Evolutionary conservation across 2,113 vertebrate species (phyloP).

Genomic region (Gymnarchus niloticus): DNA sequence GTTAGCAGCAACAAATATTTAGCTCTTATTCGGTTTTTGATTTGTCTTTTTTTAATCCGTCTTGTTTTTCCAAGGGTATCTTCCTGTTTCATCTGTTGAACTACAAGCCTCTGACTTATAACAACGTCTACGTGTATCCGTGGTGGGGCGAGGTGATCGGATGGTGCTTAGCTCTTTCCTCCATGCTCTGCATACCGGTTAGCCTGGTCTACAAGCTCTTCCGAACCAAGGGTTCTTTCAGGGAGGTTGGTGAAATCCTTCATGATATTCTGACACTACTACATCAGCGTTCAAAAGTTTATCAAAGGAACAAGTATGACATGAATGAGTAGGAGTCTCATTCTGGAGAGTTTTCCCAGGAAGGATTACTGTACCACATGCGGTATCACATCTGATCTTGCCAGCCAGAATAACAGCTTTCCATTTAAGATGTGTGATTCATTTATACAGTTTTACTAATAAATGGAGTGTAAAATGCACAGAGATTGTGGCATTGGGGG

Average conservation of each 20-base stretch:
- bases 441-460: conserved; percentile 4
- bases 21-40: background rate
- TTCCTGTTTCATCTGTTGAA: conserved; percentile 74
- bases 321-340: background rate
- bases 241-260: conserved; percentile 52
- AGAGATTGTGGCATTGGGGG: background rate
- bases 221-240: conserved; percentile 62
- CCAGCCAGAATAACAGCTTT: background rate
- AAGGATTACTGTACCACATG: background rate
- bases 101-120: conserved; percentile 75
- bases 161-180: conserved; percentile 71
- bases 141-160: conserved; percentile 78
- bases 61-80: conserved; percentile 60
- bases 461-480: background rate
- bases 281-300: background rate
- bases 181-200: conserved; percentile 74
- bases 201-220: conserved; percentile 68
- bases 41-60: conserved; percentile 19
- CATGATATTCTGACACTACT: background rate
- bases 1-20: background rate
- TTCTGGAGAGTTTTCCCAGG: background rate
- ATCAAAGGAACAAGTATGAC: background rate
- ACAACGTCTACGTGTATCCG: conserved; percentile 70
- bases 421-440: background rate
- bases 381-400: background rate